Evolutionary conservation across 1,140 invertebrate species (phyloP), one percentile per base, ranked within the genome.

Genomic region (Platyura marginata): DNA sequence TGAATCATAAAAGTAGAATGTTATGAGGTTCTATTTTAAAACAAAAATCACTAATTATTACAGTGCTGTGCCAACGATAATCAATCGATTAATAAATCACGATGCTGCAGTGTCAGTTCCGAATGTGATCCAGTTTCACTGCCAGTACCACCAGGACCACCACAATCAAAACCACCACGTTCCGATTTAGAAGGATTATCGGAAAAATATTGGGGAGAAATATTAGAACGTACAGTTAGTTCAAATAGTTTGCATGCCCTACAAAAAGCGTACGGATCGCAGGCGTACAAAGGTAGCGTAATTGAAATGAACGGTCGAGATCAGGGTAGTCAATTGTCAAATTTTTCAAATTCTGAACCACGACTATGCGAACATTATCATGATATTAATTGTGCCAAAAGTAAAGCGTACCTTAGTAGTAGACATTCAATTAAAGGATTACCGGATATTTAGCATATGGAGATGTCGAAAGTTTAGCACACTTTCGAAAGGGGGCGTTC

Each of bases 141-240:
- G 34, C 54, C 58, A 46, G 46, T 58, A 47, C 55, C 56, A 21
- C 58, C 56, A 21, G 55, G 55, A 44, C 56, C 59, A 41, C 55
- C 56, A 23, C 45, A 54, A 16, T 58, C 56, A 34, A 46, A 56
- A 13, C 57, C 57, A 6, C 49, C 54, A 19, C 51, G 69, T 38
- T 70, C 70, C 32, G 75, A 77, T 51, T 67, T 77, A 41, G 75
- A 79, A 51, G 74, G 75, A 3, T 62, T 78, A 1, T 75, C 75
- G n/a, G 77, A 80, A 54, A 79, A 79, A 57, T 78, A 79, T 52
- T 80, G 77, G 77, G 77, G 77, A 21, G 76, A 79, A 63, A 79
- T 80, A 47, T 59, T 80, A 22, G 77, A 80, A 55, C 63, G 77
- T 11, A 79, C 77, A 1, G 70, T 79, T 9, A 78, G 75, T 22